Conservation (phyloP, 2,113 vertebrate species). For the Hippocampus barbouri region DNA sequence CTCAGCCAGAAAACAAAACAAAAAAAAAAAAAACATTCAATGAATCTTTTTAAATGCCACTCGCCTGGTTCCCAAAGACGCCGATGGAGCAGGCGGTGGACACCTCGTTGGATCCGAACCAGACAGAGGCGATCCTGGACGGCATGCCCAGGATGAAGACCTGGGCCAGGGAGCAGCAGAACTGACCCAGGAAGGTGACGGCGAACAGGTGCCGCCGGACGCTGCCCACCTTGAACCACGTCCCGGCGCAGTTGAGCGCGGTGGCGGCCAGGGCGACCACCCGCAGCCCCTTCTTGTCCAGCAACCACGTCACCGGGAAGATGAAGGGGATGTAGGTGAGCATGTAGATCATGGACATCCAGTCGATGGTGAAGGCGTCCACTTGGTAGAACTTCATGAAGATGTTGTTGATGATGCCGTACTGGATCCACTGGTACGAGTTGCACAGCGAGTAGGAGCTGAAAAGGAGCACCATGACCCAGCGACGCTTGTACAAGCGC, state of each 20-base stretch:
- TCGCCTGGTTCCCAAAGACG: conserved; percentile 96
- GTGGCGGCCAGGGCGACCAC: conserved; percentile 82
- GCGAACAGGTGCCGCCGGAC: conserved; percentile 80
- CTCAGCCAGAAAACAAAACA: neutral
- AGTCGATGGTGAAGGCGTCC: conserved; percentile 84
- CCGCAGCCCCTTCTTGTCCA: conserved; percentile 87
- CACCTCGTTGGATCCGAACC: conserved; percentile 90
- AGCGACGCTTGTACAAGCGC: conserved; percentile 79
- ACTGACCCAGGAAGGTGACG: conserved; percentile 84
- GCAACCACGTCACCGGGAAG: conserved; percentile 91
- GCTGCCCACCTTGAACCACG: conserved; percentile 92
- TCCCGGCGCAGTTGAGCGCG: conserved; percentile 83
- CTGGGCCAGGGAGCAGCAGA: conserved; percentile 82
- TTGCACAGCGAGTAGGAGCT: conserved; percentile 91
- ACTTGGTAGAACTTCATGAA: conserved; percentile 84
- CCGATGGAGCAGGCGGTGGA: conserved; percentile 93
- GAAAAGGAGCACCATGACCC: conserved; percentile 85
- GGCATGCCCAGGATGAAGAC: conserved; percentile 98
- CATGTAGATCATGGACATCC: conserved; percentile 97
- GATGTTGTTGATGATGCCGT: conserved; percentile 85
- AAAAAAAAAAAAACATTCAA: neutral
- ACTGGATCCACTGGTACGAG: conserved; percentile 96
- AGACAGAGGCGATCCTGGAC: conserved; percentile 87
- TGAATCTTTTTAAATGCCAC: neutral
- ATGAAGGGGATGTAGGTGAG: conserved; percentile 89